Evolutionary conservation across 1,140 invertebrate species (phyloP).

Genomic region (Drosophila bifasciata): DNA sequence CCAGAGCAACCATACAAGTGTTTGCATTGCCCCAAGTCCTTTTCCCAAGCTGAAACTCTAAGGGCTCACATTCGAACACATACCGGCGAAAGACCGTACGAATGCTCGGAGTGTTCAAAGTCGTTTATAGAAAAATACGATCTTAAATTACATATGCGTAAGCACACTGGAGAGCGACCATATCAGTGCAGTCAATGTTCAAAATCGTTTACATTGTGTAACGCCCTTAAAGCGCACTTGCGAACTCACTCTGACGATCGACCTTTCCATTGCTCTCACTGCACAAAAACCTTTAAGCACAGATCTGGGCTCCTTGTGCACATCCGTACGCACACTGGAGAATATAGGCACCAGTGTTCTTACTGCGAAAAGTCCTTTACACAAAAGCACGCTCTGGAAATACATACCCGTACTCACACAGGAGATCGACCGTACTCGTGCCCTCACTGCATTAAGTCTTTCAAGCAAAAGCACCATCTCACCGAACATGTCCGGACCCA

Average conservation of each 20-base stretch:
- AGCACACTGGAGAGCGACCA: too few relatives aligned
- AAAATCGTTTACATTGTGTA: not conserved
- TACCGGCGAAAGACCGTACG: not conserved
- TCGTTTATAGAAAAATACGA: too few relatives aligned
- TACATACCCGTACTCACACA: too few relatives aligned
- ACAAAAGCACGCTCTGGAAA: too few relatives aligned
- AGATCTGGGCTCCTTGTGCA: too few relatives aligned
- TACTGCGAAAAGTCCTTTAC: not conserved
- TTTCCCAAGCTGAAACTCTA: not conserved
- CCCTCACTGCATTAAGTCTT: not conserved
- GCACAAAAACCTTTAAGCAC: too few relatives aligned
- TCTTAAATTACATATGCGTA: too few relatives aligned
- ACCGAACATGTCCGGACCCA: constrained; percentile 1
- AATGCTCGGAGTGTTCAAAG: not conserved
- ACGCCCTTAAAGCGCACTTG: not conserved
- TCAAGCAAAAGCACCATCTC: not conserved
- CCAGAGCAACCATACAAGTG: constrained; percentile 2
- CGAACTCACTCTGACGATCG: not conserved
- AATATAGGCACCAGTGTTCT: too few relatives aligned
- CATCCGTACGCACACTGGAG: too few relatives aligned
- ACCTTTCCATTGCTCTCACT: not conserved
- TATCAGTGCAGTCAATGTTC: not conserved
- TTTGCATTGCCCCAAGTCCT: not conserved
- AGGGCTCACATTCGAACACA: not conserved
- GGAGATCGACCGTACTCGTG: too few relatives aligned